phyloP scores from a whole-genome alignment of 2,113 vertebrate species.

The Leptocoma aspasia region DNA sequence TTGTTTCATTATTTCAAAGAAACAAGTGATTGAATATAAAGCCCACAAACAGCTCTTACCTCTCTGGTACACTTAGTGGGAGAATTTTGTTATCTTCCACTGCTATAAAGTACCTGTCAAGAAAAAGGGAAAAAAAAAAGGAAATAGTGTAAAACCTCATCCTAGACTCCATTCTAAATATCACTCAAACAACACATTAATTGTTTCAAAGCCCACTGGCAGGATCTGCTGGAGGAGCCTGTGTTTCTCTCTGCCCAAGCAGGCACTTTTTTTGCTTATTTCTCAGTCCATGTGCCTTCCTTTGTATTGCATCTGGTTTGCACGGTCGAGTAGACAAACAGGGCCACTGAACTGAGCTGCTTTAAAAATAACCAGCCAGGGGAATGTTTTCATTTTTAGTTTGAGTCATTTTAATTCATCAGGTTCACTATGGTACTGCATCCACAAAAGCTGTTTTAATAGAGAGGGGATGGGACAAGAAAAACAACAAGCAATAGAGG shows the following conservation, averaged over 20 bases:
- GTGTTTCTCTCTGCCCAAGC: background rate
- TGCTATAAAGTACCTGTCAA: conserved; percentile 86
- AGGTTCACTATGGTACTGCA: background rate
- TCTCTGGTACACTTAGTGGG: conserved; percentile 75
- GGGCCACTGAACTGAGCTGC: background rate
- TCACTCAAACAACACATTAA: background rate
- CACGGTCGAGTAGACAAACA: background rate
- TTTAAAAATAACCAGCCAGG: background rate
- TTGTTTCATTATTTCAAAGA: background rate
- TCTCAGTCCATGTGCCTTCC: background rate
- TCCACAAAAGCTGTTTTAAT: background rate
- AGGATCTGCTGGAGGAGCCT: background rate
- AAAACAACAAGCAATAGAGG: background rate
- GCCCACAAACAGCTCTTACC: conserved; percentile 68
- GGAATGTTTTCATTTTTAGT: background rate
- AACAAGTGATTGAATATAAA: background rate
- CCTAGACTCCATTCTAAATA: background rate
- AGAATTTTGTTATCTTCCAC: conserved; percentile 80
- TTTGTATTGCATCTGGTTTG: background rate
- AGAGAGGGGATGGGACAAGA: background rate
- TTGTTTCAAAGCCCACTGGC: background rate
- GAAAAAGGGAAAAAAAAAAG: background rate
- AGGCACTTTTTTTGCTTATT: background rate
- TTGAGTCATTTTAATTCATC: background rate
- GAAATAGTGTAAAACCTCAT: background rate